These are phyloP conservation scores for Willisornis vidua DNA, from an alignment of 2,113 vertebrate species.

Conservation along the genomic window DNA sequence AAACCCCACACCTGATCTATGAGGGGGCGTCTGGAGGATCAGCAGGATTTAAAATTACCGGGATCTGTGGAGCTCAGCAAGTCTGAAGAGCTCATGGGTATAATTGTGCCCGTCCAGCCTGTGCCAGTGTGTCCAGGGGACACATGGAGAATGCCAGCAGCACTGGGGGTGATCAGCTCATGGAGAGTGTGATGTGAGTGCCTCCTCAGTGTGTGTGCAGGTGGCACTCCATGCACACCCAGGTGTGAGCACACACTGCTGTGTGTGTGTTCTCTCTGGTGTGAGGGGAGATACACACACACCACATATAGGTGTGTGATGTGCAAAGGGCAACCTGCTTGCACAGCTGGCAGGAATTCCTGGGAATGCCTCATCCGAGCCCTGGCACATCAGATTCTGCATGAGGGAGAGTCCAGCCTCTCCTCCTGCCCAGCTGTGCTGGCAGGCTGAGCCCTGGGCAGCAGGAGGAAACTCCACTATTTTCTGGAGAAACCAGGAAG, in stretches of 20 bases:
- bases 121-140: fast-evolving
- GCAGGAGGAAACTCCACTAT: neutral
- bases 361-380: neutral
- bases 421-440: neutral
- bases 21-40: neutral
- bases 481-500: neutral
- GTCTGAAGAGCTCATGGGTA: neutral
- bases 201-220: fast-evolving
- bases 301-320: fast-evolving
- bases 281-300: neutral
- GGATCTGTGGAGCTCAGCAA: neutral
- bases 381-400: neutral
- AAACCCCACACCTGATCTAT: neutral
- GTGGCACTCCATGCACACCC: fast-evolving
- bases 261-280: fast-evolving
- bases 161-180: neutral
- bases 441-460: neutral
- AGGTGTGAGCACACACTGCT: neutral
- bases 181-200: fast-evolving
- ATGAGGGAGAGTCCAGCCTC: neutral
- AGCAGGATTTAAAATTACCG: neutral
- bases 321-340: neutral
- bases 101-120: neutral
- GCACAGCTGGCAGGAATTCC: neutral
- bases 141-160: fast-evolving